phyloP scores from a whole-genome alignment of 2,888 invertebrate species.

The Eilema caniola region DNA sequence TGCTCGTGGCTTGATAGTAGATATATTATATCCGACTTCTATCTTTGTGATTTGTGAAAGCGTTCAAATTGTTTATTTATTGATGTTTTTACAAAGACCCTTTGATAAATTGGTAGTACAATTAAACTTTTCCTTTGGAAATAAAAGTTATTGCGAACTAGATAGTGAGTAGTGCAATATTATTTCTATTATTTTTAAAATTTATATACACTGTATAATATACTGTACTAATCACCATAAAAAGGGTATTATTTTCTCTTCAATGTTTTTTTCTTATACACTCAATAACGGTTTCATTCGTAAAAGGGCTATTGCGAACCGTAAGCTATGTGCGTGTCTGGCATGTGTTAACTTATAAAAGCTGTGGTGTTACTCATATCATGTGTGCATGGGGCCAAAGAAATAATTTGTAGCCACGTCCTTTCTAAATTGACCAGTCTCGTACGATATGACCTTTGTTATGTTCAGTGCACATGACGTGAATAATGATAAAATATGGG shows the following conservation, averaged over 20 bases:
- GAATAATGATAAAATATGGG: not conserved
- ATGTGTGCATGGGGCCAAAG: slow-evolving; percentile 15
- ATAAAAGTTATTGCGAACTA: no score
- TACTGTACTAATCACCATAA: not conserved
- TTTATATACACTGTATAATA: not conserved
- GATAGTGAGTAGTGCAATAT: no score
- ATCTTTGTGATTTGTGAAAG: slow-evolving; percentile 32
- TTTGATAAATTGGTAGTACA: not conserved
- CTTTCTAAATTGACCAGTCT: slow-evolving; percentile 1
- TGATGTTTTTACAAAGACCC: not conserved
- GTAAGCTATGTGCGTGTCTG: slow-evolving; percentile 12
- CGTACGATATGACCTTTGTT: slow-evolving; percentile 16
- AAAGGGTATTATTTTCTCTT: not conserved
- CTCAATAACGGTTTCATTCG: not conserved
- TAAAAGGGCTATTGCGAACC: not conserved
- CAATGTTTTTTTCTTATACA: not conserved
- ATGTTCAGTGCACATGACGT: slow-evolving; percentile 2
- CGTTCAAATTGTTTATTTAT: slow-evolving; percentile 39
- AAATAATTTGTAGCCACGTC: slow-evolving; percentile 15
- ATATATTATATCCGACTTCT: slow-evolving; percentile 36
- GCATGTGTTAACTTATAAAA: slow-evolving; percentile 9
- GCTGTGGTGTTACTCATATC: slow-evolving; percentile 11
- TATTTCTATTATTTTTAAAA: not conserved
- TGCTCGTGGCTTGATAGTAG: slow-evolving; percentile 39
- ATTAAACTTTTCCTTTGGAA: no score